Base-by-base conservation (phyloP, 2,888 invertebrate species). In the Mythimna vitellina region DNA sequence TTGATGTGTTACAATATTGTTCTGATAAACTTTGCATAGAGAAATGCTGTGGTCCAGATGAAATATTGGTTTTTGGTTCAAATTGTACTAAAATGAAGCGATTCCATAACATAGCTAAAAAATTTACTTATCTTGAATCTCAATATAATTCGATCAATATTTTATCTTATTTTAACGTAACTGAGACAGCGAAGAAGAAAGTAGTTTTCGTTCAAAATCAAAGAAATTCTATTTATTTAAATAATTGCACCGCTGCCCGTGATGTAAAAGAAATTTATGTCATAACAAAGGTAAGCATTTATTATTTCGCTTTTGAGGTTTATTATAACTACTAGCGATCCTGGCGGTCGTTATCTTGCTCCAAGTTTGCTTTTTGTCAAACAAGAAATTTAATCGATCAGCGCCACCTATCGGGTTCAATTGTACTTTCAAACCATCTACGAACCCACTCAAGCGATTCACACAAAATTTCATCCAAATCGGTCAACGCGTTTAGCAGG, bases 261-360 rank as follows among this genome's bases (percentile, higher is more conserved):
- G 0, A 0, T 35, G 14, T 6, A 4, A 4, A 0, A 6, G 51
- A 25, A 2, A 51, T 3, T 7, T 65, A 68, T 53, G 10, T 38
- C 5, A 58, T 73, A 38, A 17, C n/a, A 38, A 38, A 70, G 71
- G 71, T 72, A 70, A 63, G 17, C 5, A 17, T 54, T 54, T 8
- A 14, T 46, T 46, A 17, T 46, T 42, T 42, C 14, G 42, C 14
- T 42, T 42, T 12, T 42, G 14, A 14, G 42, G 14, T 42, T 42
- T 42, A 38, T 38, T 38, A 38, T 38, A 38, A 38, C 12, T 38
- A 35, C 35, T 35, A 35, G 35, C 35, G 8, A 0, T 35, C 35
- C 35, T 5, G 8, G 35, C 8, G 35, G 35, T 8, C 8, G 35
- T 35, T 35, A 8, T 35, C 35, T 8, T 35, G 35, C 8, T 8